Percentiles rank a stretch among this genome's conserved stretches.
phyloP scores from a whole-genome alignment of 2,797 vertebrate genomes.

The Hylomyscus alleni region DNA sequence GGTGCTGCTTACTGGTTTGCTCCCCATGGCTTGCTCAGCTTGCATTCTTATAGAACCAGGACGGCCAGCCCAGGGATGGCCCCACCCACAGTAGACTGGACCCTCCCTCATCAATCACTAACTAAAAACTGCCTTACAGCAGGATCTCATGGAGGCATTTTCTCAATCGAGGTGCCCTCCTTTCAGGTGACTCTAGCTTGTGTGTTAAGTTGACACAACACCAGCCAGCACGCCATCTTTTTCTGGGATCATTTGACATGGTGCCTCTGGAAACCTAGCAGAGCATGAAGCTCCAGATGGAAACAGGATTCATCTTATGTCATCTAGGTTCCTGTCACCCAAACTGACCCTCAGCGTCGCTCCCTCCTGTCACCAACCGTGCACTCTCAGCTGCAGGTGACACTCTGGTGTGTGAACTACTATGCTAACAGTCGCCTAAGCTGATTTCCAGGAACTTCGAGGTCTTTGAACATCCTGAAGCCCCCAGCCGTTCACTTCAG shows the following conservation, averaged over 20 bases:
- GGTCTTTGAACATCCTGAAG: not conserved
- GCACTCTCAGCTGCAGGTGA: not conserved
- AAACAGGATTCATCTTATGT: rapidly evolving
- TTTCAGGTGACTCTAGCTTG: not conserved
- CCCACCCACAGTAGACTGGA: too few relatives aligned
- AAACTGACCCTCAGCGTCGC: not conserved
- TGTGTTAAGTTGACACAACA: not conserved
- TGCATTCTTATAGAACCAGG: too few relatives aligned
- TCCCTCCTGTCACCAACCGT: not conserved
- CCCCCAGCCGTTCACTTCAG: not conserved
- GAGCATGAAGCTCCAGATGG: not conserved
- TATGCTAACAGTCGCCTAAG: not conserved
- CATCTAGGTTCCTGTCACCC: rapidly evolving
- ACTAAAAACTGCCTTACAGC: not conserved
- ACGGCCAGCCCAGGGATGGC: too few relatives aligned
- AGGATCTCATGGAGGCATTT: not conserved
- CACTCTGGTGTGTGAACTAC: not conserved
- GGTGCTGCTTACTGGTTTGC: too few relatives aligned
- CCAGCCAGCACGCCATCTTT: not conserved
- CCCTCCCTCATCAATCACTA: not conserved
- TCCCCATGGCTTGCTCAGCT: too few relatives aligned
- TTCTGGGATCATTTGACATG: not conserved
- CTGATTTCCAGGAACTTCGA: not conserved
- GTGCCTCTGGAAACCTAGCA: not conserved
- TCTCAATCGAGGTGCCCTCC: not conserved